Evolutionary conservation across 2,113 vertebrate species (phyloP), one percentile per base, ranked within the genome.

Genomic region (Hippopotamus amphibius): DNA sequence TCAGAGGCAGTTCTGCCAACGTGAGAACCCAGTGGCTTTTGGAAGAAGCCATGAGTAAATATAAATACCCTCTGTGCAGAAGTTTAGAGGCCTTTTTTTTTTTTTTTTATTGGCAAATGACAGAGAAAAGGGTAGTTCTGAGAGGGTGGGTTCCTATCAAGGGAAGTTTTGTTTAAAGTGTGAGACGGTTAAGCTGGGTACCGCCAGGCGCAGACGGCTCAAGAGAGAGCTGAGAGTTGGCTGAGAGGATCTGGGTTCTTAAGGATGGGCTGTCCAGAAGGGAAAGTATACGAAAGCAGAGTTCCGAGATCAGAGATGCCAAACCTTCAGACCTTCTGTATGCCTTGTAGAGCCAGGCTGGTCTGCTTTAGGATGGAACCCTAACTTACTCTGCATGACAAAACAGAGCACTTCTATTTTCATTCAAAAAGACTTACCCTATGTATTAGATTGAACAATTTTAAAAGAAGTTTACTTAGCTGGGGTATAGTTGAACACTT

Each of bases 311-410:
- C 3, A 24, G 80, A 14, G 6, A 65, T 0, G 21, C 6, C 10
- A 16, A 1, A 85, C 19, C 5, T 24, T 1, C 2, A 0, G 30
- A 30, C 7, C 10, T 48, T 16, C 24, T 1, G 1, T 48, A 4
- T 0, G 21, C 19, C 15, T 0, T 0, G 2, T 2, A 8, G 28
- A 10, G 21, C 37, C 15, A 24, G 46, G 53, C 2, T 14, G 43
- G 24, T 41, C 46, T 24, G 0, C 26, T 7, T 68, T 3, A 22
- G 21, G 19, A 22, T 0, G 5, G 46, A 33, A 12, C 7, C 50
- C 33, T 30, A 7, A 37, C 6, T 43, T 33, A 30, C 9, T 33
- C 6, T 57, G 33, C 16, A 11, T 0, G 22, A 53, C 8, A 15
- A 14, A 53, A 59, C 6, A 53, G 28, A 24, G 16, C 1, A 10